Base-by-base conservation (phyloP, 2,797 vertebrate genomes). In the Melanotaenia maccullochi region DNA sequence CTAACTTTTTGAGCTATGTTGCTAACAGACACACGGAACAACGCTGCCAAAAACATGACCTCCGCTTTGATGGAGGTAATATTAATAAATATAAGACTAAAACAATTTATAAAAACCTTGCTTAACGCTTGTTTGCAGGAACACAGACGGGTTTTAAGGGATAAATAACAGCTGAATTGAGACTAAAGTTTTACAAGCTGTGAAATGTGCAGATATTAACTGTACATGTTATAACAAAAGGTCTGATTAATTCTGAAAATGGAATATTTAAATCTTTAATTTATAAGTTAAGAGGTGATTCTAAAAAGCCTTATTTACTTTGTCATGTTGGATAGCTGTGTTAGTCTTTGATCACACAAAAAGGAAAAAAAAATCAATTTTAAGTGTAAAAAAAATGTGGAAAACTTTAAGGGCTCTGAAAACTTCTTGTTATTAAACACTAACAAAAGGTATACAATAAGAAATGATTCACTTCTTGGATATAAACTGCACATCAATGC, bases 371-470 rank as follows among this genome's bases (percentile, higher is more conserved):
- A 30, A 36, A 18, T 42, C 3, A 32, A 32, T 56, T 52, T 9
- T 47, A 44, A 44, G 20, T 8, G 3, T 11, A 49, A 56, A 56
- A 16, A 18, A 30, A 55, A 14, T 55, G 54, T 18, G 24, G 25
- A 32, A 56, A 28, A 16, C 25, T 16, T 30, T 6, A 30, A 30
- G 54, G 16, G 13, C 13, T 18, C 14, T 56, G 28, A 32, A 30
- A 14, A 56, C 28, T 16, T 13, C 52, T 7, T 28, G 9, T 52
- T 74, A 75, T 9, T 18, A 71, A 68, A 70, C 52, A 40, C 38
- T 75, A 61, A 81, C 35, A 32, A 76, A 85, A 88, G 75, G 68
- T 56, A 75, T 33, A 44, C 20, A 20, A 59, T 75, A 63, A 56
- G n/a, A 66, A 78, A 66, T 13, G 25, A 16, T 78, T 73, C 47